phyloP scores from a whole-genome alignment of 2,888 invertebrate species.

The Siphlonurus alternatus region DNA sequence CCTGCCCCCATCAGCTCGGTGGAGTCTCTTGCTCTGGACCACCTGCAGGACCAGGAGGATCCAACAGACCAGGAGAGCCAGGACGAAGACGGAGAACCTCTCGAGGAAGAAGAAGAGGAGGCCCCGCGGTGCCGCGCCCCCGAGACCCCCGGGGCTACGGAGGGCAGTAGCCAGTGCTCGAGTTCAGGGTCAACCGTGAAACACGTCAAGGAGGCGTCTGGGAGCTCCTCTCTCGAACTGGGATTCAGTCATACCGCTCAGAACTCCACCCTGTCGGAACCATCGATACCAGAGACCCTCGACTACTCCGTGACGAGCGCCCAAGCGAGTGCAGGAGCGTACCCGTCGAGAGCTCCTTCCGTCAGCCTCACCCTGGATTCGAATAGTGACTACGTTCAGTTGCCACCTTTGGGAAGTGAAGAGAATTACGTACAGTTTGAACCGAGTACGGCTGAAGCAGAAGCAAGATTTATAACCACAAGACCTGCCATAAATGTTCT shows the following conservation, averaged over 20 bases:
- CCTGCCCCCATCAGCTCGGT: conserved; percentile 57
- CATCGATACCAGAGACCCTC: conserved; percentile 22
- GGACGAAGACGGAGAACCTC: neutral
- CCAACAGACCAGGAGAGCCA: neutral
- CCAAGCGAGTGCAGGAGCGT: conserved; percentile 36
- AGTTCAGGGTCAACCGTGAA: conserved; percentile 68
- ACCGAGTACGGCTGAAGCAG: conserved; percentile 40
- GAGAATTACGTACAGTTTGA: conserved; percentile 28
- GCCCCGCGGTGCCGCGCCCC: conserved; percentile 17
- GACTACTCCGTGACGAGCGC: conserved; percentile 33
- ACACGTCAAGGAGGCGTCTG: conserved; percentile 24
- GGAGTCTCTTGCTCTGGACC: conserved; percentile 65
- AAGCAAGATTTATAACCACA: conserved; percentile 59
- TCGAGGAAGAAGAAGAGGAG: conserved; percentile 1
- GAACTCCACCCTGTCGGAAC: conserved; percentile 32
- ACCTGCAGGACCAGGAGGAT: conserved; percentile 41
- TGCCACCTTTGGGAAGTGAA: conserved; percentile 31
- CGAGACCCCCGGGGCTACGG: conserved; percentile 20
- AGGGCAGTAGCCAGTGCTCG: conserved; percentile 47
- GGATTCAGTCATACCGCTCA: conserved; percentile 78
- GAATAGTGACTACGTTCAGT: conserved; percentile 76
- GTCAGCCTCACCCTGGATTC: conserved; percentile 75
- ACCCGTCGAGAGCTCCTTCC: conserved; percentile 51
- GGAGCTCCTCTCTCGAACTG: conserved; percentile 60
- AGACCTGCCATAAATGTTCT: conserved; percentile 59